phyloP scores from a whole-genome alignment of 2,888 invertebrate species.

The Drosophila cyrtoloma region DNA sequence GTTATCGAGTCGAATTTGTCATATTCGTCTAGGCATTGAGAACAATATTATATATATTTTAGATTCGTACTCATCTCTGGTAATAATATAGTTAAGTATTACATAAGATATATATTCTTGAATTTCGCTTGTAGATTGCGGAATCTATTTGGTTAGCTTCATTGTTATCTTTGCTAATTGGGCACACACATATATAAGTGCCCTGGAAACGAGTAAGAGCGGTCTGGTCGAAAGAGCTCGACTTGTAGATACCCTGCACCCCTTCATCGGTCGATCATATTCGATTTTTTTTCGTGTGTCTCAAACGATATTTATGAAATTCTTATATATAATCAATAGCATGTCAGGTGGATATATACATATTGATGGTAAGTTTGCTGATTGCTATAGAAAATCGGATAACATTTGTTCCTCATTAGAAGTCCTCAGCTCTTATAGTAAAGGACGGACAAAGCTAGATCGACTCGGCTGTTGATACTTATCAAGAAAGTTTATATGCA shows the following conservation, averaged over 20 bases:
- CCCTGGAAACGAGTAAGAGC: conserved; percentile 15
- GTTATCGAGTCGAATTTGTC: conserved; percentile 10
- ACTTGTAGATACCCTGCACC: background rate
- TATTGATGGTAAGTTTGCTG: background rate
- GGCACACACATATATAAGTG: conserved; percentile 29
- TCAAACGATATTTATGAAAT: background rate
- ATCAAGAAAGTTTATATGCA: background rate
- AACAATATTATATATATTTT: background rate
- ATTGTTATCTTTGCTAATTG: conserved; percentile 42
- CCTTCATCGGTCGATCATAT: background rate
- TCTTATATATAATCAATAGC: background rate
- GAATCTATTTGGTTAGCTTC: conserved; percentile 20
- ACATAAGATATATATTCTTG: background rate
- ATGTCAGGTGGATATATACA: too few species aligned
- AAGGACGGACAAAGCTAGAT: background rate
- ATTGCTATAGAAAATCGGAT: background rate
- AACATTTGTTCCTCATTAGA: background rate
- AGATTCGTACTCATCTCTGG: background rate
- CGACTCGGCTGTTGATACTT: too few species aligned
- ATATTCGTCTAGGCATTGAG: background rate
- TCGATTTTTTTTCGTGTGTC: background rate
- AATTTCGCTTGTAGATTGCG: conserved; percentile 16
- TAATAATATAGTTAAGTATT: background rate
- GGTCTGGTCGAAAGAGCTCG: background rate
- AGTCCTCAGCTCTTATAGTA: background rate